phyloP scores from a whole-genome alignment of 2,797 vertebrate species.

The Falco novaeseelandiae region DNA sequence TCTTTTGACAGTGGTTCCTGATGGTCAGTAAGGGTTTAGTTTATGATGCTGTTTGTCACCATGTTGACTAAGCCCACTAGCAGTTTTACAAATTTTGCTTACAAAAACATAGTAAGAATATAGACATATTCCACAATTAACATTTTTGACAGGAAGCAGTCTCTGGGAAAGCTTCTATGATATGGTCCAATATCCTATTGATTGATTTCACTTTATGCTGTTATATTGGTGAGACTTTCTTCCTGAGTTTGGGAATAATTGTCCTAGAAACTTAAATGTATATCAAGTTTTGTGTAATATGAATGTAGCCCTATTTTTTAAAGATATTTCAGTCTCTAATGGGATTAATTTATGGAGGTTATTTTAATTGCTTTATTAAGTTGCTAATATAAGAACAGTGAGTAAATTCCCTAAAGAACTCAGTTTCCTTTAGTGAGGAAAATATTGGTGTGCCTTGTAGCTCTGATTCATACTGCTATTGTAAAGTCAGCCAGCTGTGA shows the following conservation, averaged over 20 bases:
- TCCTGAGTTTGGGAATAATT: not conserved
- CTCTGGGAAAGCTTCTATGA: not conserved
- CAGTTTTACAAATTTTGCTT: not conserved
- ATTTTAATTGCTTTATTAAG: not conserved
- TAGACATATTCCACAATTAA: not conserved
- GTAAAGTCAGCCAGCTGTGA: constrained; percentile 50
- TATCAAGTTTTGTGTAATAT: not conserved
- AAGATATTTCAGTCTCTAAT: not conserved
- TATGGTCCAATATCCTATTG: not conserved
- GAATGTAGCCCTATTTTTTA: not conserved
- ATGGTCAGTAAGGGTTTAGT: not conserved
- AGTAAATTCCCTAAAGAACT: constrained; percentile 20
- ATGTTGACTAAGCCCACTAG: not conserved
- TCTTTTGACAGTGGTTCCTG: not conserved
- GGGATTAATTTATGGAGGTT: not conserved
- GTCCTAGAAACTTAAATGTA: not conserved
- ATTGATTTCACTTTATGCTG: not conserved
- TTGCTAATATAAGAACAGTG: constrained; percentile 18
- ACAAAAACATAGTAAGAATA: not conserved
- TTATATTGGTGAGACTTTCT: not conserved
- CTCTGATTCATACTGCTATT: constrained; percentile 51
- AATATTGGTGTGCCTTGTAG: constrained; percentile 26
- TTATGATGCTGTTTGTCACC: not conserved
- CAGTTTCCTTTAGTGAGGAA: constrained; percentile 29
- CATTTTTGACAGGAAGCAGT: not conserved